Percentiles rank a stretch among this genome's conserved stretches.
These are phyloP conservation scores for Gorilla gorilla DNA, from an alignment of 2,113 vertebrate genomes.

Conservation along the genomic window DNA sequence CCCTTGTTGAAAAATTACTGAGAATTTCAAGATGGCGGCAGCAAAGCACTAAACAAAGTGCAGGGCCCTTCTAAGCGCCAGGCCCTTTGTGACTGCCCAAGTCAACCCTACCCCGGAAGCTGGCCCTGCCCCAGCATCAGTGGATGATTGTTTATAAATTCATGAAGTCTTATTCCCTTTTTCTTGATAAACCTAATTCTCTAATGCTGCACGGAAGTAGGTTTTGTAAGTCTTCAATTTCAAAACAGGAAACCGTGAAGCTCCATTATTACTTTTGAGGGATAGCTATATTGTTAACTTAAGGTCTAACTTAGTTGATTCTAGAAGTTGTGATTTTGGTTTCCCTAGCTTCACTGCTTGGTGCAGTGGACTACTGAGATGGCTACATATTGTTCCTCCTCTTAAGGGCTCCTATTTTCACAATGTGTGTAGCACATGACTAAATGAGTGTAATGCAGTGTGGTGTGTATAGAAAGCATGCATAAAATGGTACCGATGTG, in stretches of 20 bases:
- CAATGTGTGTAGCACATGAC: background rate
- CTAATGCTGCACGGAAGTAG: background rate
- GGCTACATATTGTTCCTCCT: background rate
- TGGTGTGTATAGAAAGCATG: too few species aligned
- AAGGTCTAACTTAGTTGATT: background rate
- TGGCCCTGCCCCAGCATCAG: too few species aligned
- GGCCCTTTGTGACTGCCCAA: background rate
- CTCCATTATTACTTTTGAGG: background rate
- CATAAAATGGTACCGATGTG: accelerated
- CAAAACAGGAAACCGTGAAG: background rate
- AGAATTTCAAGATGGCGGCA: background rate
- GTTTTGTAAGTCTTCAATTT: background rate
- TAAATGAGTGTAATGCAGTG: accelerated
- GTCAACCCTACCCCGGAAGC: too few species aligned
- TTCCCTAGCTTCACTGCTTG: background rate
- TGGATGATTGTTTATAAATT: background rate
- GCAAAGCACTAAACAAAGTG: background rate
- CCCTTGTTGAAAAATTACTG: background rate
- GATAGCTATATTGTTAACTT: background rate
- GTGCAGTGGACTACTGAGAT: too few species aligned
- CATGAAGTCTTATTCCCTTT: background rate
- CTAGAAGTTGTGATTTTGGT: background rate
- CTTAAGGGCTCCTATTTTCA: background rate
- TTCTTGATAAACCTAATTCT: background rate
- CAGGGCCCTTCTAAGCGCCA: too few species aligned